Conservation (phyloP, 2,888 invertebrate genomes). For the Agriopis leucophaearia region DNA sequence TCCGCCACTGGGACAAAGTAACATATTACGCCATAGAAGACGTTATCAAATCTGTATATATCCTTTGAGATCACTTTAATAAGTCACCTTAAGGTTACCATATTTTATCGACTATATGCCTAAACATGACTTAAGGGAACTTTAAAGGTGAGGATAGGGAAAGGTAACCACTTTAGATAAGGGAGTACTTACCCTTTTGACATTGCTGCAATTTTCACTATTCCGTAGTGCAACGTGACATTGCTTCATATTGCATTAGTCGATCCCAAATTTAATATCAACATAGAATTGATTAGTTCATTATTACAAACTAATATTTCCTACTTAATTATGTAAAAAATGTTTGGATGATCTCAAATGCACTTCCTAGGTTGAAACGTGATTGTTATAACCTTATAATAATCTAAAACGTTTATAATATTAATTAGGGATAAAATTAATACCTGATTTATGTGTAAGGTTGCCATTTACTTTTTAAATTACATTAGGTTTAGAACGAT, state of each 20-base stretch:
- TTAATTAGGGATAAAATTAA: constrained; percentile 40
- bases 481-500: not conserved
- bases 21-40: no score
- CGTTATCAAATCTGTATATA: no score
- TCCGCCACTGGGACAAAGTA: no score
- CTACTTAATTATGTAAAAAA: constrained; percentile 17
- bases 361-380: constrained; percentile 45
- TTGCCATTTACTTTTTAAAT: constrained; percentile 18
- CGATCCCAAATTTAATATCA: constrained; percentile 6
- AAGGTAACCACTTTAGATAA: no score
- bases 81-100: no score
- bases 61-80: no score
- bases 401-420: constrained; percentile 21
- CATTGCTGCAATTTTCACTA: no score
- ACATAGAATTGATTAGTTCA: constrained; percentile 12
- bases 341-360: constrained; percentile 11
- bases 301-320: constrained; percentile 15
- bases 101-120: no score
- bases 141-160: no score
- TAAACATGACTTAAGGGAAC: no score
- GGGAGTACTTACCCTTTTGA: no score
- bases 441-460: constrained; percentile 36
- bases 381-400: constrained; percentile 38
- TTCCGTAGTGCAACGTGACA: not conserved
- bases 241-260: not conserved